Percentiles rank a stretch among this genome's conserved stretches.
phyloP scores from a whole-genome alignment of 2,888 invertebrate genomes.

The Netelia virgata region DNA sequence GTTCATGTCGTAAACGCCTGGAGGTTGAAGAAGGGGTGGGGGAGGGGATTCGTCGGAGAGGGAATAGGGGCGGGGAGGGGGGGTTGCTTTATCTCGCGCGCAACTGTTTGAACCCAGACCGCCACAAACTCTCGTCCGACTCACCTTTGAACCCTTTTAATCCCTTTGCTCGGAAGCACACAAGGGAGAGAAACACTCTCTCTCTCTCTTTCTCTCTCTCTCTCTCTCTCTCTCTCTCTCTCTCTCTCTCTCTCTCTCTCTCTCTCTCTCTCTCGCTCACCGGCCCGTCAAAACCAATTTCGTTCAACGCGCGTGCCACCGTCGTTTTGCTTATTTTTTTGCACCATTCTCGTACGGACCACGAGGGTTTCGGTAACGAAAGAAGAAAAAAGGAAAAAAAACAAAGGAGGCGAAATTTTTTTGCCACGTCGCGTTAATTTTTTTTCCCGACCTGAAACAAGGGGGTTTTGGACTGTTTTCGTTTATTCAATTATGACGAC shows the following conservation, averaged over 20 bases:
- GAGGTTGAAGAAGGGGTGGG: not conserved
- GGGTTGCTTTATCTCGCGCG: not conserved
- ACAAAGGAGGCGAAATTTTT: not conserved
- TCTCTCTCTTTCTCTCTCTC: not conserved
- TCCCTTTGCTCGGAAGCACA: slow-evolving; percentile 37
- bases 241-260: not conserved
- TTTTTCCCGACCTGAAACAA: not conserved
- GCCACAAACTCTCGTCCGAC: not conserved
- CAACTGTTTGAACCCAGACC: slow-evolving; percentile 47
- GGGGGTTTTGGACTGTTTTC: not conserved
- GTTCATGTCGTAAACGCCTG: slow-evolving; percentile 22
- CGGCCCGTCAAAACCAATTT: slow-evolving; percentile 46
- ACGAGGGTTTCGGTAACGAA: not conserved
- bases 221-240: no score
- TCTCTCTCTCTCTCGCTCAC: not conserved
- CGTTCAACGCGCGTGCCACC: slow-evolving; percentile 47
- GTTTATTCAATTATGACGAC: slow-evolving; percentile 1
- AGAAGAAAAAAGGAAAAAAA: not conserved
- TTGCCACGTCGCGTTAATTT: not conserved
- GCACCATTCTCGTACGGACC: not conserved
- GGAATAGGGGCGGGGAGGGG: not conserved
- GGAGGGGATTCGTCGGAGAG: not conserved
- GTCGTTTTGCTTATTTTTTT: slow-evolving; percentile 28
- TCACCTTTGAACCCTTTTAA: slow-evolving; percentile 55
- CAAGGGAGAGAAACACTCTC: not conserved